phyloP scores from a whole-genome alignment of 2,113 vertebrate species.

The Crocuta crocuta region DNA sequence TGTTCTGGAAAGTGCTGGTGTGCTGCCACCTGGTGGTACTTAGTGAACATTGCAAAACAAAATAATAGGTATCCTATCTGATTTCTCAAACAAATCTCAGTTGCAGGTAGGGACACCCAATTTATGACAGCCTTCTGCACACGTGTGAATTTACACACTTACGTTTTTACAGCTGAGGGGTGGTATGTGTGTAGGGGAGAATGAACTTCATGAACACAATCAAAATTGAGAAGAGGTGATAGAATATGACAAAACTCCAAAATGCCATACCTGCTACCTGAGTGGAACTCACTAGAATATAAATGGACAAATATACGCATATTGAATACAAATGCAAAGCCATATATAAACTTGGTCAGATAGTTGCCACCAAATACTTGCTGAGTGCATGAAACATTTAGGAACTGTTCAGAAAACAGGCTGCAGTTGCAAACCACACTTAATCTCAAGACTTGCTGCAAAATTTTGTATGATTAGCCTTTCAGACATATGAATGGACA shows the following conservation, averaged over 20 bases:
- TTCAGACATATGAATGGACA: neutral
- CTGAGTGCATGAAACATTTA: neutral
- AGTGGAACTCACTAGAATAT: neutral
- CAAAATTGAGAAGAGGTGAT: neutral
- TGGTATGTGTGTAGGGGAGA: neutral
- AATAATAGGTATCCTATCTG: neutral
- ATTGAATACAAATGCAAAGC: neutral
- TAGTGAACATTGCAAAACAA: neutral
- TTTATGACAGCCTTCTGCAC: neutral
- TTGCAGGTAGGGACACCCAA: neutral
- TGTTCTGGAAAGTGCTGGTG: neutral
- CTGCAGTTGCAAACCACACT: neutral
- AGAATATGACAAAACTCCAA: neutral
- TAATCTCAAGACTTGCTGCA: neutral
- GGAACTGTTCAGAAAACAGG: neutral
- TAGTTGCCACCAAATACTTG: neutral
- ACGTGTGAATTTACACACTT: neutral
- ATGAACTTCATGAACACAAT: neutral
- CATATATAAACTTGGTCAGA: neutral
- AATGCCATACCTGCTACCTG: neutral
- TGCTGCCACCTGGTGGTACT: conserved; percentile 47
- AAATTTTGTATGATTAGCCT: neutral
- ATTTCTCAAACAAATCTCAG: neutral
- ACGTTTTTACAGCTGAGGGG: neutral
- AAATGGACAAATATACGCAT: neutral